These are phyloP conservation scores for Anolis carolinensis DNA, from an alignment of 2,113 vertebrate species.

Conservation along the genomic window DNA sequence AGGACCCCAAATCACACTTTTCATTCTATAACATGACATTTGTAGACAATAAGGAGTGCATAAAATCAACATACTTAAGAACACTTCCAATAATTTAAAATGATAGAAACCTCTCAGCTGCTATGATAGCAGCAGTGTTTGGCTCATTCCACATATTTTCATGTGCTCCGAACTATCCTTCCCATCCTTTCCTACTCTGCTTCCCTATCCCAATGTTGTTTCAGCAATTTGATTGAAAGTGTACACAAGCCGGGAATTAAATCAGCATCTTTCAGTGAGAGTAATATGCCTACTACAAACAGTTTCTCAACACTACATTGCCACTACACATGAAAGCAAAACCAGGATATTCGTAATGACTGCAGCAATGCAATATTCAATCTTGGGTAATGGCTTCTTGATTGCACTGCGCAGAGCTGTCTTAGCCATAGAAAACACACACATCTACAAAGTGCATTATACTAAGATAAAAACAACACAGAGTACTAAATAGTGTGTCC, in stretches of 20 bases:
- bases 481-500: background rate
- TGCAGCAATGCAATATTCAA: background rate
- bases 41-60: constrained; percentile 1
- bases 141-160: too few relatives aligned
- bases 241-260: background rate
- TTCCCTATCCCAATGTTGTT: background rate
- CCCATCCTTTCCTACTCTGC: background rate
- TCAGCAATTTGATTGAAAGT: rapidly evolving
- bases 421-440: background rate
- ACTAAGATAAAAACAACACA: constrained; percentile 3
- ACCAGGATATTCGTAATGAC: rapidly evolving
- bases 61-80: background rate
- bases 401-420: rapidly evolving
- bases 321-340: rapidly evolving
- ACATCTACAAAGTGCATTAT: background rate
- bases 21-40: background rate
- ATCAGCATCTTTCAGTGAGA: rapidly evolving
- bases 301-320: background rate
- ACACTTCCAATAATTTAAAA: background rate
- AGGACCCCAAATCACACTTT: background rate
- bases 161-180: background rate
- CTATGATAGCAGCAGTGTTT: background rate
- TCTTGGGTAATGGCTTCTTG: background rate
- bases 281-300: background rate
- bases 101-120: background rate